Evolutionary conservation across 92 coral and sea anemone genomes (phyloP), one percentile per base, ranked within the genome.

Genomic region (Zoanthus sociatus): DNA sequence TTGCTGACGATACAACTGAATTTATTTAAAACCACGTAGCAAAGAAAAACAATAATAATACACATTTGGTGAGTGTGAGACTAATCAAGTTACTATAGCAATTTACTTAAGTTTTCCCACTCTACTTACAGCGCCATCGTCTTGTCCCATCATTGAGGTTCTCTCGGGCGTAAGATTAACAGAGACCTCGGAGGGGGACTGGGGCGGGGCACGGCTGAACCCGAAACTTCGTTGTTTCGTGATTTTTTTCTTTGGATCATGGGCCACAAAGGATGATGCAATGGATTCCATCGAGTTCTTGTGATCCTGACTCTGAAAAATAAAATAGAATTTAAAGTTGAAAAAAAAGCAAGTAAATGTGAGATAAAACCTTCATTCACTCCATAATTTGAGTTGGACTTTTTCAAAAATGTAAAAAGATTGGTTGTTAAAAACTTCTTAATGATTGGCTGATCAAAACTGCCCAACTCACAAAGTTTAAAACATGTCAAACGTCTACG

Each of bases 161-260:
- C 99, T 92, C 76, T 97, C 99, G 15, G 99, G 99, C 11, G 98
- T 95, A 31, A 97, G 90, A 87, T 97, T 97, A 63, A 97, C 99
- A 5, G 99, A 97, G 48, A 97, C 99, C 78, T 97, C 94, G 5
- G 98, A 95, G 1, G 99, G 99, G 17, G 95, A 95, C 77, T 95
- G 98, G 30, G 98, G 90, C 0, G 85, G 42, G 16, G 87, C 95
- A 16, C 94, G 95, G 32, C 94, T 92, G 75, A 91, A 95, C 7
- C 99, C 99, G 90, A 97, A 97, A 66, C 98, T 95, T 78, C 96
- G 91, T 79, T 95, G 98, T 87, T 97, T 97, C 13, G 91, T 66
- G 30, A 94, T 83, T 87, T 86, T 91, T 85, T 77, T 92, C 66
- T 93, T 89, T 6, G 95, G 96, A 21, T 95, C 96, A 9, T 95